Percentiles rank a stretch among this genome's conserved stretches.
These are phyloP conservation scores for Bradypodion pumilum DNA, from an alignment of 2,797 vertebrate species.

Conservation along the genomic window DNA sequence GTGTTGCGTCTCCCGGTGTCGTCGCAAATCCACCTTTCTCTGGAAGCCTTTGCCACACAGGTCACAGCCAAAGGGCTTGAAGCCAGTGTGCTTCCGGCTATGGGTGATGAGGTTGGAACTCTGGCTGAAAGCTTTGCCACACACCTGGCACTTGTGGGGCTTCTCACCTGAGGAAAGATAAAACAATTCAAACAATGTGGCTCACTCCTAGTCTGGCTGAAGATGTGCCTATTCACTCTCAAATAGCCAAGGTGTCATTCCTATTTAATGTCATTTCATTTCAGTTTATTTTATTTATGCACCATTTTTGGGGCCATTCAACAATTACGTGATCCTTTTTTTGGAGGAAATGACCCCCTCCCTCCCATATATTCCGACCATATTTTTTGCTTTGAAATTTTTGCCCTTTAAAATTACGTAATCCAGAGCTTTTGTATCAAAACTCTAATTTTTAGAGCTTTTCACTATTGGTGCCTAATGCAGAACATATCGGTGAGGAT, in stretches of 20 bases:
- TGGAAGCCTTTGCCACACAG: conserved; percentile 97
- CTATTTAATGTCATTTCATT: background rate
- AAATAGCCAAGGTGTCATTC: background rate
- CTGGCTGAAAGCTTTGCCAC: conserved; percentile 98
- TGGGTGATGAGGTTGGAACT: conserved; percentile 99
- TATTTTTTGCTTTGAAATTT: too few relatives aligned
- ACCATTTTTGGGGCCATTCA: too few relatives aligned
- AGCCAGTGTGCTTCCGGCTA: conserved; percentile 97
- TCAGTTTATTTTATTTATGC: too few relatives aligned
- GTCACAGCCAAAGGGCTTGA: conserved; percentile 97
- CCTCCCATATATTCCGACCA: too few relatives aligned
- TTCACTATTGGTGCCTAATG: too few relatives aligned
- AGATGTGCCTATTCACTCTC: background rate
- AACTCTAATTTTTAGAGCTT: too few relatives aligned
- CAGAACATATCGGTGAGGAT: too few relatives aligned
- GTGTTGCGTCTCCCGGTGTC: conserved; percentile 96
- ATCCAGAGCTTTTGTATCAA: too few relatives aligned
- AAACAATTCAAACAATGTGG: conserved; percentile 42
- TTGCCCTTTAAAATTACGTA: too few relatives aligned
- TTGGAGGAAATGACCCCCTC: too few relatives aligned
- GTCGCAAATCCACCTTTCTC: conserved; percentile 94
- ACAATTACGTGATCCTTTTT: too few relatives aligned
- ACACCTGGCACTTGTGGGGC: conserved; percentile 98
- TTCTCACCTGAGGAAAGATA: conserved; percentile 87
- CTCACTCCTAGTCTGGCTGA: background rate